Evolutionary conservation across 2,113 vertebrate species (phyloP), one percentile per base, ranked within the genome.

Genomic region (Lethenteron camtschaticum): DNA sequence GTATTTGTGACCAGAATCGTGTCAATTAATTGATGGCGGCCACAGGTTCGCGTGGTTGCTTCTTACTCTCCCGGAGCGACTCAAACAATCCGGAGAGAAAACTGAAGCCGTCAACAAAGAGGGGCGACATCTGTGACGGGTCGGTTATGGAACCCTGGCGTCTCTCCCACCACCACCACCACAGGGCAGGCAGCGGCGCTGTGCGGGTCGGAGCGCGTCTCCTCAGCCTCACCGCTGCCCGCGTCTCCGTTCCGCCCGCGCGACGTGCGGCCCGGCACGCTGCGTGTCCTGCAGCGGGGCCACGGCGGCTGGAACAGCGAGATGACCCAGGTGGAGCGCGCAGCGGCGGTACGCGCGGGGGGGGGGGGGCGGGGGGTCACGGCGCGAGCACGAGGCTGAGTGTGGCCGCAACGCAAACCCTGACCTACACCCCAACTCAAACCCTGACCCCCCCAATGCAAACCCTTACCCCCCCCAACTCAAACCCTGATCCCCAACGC

Each of bases 301-400:
- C 92, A 91, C 0, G 89, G 92, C 10, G 90, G 94, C 5, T 95
- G 94, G 94, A 95, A 95, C 57, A 90, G 91, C 58, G 88, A 94
- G 82, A 95, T 92, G 90, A 87, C 85, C 0, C 89, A 96, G 89
- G 94, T 88, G 79, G 74, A 9, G 2, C 55, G 70, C 8, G 68
- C n/a, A n/a, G 12, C 11, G n/a, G 56, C 0, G 0, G 0, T 14
- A 7, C 0, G 60, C 0, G 0, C 3, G 41, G 41, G 41, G 41
- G 1, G 41, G 41, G 41, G 41, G 41, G 41, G 41, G 41, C 6
- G 41, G 41, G 41, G 41, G 41, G 2, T 24, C 10, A 1, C 11
- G 58, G 0, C 11, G 11, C 68, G 56, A 0, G 12, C 1, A 58
- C 70, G 9, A 20, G 0, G 41, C 41, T 5, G 41, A 41, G 41